These are phyloP conservation scores for Contarinia nasturtii DNA, from an alignment of 1,140 invertebrate genomes.

Conservation along the genomic window DNA sequence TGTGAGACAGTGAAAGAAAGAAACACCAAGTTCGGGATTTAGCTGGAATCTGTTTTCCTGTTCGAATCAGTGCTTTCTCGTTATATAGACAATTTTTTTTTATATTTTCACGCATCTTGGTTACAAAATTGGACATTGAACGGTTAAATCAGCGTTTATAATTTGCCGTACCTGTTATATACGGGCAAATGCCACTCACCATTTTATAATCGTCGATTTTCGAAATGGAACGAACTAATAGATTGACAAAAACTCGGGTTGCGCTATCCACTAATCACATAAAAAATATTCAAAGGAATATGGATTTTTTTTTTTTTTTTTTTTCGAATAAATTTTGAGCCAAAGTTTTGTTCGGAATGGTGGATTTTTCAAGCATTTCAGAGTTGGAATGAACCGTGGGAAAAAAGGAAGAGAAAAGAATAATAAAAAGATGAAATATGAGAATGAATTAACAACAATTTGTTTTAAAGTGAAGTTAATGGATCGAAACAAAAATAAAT, in stretches of 20 bases:
- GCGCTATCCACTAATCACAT: slow-evolving; percentile 40
- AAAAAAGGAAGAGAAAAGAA: no score
- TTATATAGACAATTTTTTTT: no score
- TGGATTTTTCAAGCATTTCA: no score
- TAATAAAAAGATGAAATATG: no score
- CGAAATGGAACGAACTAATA: slow-evolving; percentile 90
- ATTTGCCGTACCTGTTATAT: not conserved
- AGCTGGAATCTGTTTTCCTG: no score
- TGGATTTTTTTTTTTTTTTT: not conserved
- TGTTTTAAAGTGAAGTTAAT: no score
- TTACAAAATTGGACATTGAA: not conserved
- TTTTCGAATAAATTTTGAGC: not conserved
- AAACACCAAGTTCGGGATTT: no score
- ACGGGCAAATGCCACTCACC: slow-evolving; percentile 47
- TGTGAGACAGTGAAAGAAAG: no score
- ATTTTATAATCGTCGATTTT: slow-evolving; percentile 98
- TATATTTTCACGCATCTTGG: not conserved
- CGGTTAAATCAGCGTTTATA: not conserved
- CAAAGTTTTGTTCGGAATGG: no score
- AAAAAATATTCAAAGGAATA: slow-evolving; percentile 3
- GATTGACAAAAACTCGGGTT: slow-evolving; percentile 72
- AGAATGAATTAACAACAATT: not conserved
- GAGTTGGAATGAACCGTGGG: no score
- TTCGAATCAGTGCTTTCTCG: no score
- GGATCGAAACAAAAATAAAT: not conserved